Evolutionary conservation across 2,888 invertebrate species (phyloP).

Genomic region (Cerceris rybyensis): DNA sequence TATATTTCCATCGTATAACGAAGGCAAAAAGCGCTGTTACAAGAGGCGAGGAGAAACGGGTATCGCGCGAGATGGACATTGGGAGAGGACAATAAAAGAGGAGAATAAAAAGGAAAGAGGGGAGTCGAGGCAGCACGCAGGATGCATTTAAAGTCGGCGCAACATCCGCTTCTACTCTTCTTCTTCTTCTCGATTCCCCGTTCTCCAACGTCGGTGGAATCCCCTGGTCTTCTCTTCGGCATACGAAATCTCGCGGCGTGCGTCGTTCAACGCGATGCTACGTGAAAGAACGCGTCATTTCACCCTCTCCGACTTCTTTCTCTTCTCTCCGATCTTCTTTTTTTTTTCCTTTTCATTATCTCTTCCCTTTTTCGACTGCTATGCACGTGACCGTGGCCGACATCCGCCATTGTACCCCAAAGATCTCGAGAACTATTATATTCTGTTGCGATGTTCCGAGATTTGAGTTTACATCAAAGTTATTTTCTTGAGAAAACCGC

Average conservation of each 20-base stretch:
- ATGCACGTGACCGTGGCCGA: constrained; percentile 34
- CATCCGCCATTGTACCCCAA: constrained; percentile 29
- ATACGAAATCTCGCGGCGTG: constrained; percentile 70
- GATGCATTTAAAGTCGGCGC: constrained; percentile 70
- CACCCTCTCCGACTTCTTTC: constrained; percentile 11
- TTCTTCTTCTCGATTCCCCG: constrained; percentile 23
- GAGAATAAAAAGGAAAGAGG: constrained; percentile 23
- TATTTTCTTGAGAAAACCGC: background rate
- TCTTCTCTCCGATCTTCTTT: background rate
- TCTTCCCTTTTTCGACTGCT: constrained; percentile 20
- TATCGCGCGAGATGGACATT: background rate
- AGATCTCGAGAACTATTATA: background rate
- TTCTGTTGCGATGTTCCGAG: background rate
- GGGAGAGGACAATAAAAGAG: constrained; percentile 12
- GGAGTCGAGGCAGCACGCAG: constrained; percentile 57
- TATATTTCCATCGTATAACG: constrained; percentile 25
- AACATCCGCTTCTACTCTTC: constrained; percentile 67
- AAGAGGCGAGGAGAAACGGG: constrained; percentile 15
- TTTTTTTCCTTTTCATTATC: constrained; percentile 26
- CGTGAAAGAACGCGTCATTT: constrained; percentile 50
- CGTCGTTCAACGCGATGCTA: constrained; percentile 45
- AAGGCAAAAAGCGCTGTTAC: constrained; percentile 13
- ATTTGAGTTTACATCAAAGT: background rate
- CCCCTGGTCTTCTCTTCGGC: constrained; percentile 60
- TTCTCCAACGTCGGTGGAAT: constrained; percentile 34